Evolutionary conservation across 2,113 vertebrate species (phyloP), one percentile per base, ranked within the genome.

Genomic region (Clarias magur): DNA sequence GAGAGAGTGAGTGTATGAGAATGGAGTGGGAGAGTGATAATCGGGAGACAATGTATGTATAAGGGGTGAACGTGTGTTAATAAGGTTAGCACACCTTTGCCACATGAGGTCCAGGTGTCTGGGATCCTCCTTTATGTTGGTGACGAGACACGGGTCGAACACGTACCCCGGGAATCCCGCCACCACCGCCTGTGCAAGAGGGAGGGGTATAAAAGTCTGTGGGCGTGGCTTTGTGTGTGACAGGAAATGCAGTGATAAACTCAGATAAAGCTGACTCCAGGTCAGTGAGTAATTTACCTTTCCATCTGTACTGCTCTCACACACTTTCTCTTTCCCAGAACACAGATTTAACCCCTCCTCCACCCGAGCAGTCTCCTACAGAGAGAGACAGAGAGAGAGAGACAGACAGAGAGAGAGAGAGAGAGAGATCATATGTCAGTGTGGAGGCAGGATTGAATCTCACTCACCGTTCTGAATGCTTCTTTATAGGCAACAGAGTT

Each of bases 111-210:
- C 87, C 10, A 73, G 85, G 21, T 87, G 85, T 63, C 73, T 72
- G 34, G 86, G 86, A 68, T 86, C 86, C 42, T 87, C 90, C 82
- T 91, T 91, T n/a, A 91, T 54, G 84, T 78, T 87, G 83, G 89
- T 17, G 63, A 87, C 70, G 59, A 90, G 57, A 72, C 57, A 88
- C 8, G 87, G 88, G 38, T 90, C 81, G n/a, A 87, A 87, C 42
- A 56, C 80, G 16, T 86, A 87, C 38, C 30, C 42, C 13, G 85
- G 87, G 30, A 76, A 79, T 42, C 84, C 82, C 3, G 63, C 75
- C 27, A 7, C 83, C 87, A 16, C 62, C 65, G 13, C 83, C 88
- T 89, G 85, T 15, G 7, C 23, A 27, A 25, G 21, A 70, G 62
- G 62, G 57, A 86, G 16, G 34, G 73, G 87, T 16, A 75, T 72